Base-by-base conservation (phyloP, 2,797 vertebrate genomes). In the Diplodus puntazzo region DNA sequence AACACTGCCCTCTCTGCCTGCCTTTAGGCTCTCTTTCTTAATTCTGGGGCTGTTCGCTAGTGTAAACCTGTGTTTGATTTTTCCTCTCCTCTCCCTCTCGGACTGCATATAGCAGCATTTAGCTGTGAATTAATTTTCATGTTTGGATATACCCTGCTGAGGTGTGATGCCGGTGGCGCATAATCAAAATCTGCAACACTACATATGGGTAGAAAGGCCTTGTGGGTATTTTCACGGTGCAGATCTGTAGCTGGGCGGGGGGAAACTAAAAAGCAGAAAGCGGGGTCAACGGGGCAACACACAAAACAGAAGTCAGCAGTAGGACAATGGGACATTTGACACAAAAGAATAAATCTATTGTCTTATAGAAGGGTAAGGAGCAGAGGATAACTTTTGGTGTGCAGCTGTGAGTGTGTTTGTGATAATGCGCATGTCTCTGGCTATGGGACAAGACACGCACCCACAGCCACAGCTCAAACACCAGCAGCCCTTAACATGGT, bases 71-170 rank as follows among this genome's bases (percentile, higher is more conserved):
- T 89, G 80, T 90, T 94, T 94, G 88, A 90, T 92, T 94, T 89
- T 71, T 85, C 77, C 83, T 82, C 89, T 79, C 63, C 65, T 75
- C 82, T 84, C 81, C 79, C 80, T 88, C 80, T 88, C 73, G 10
- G 85, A 86, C 93, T 92, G 92, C 91, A 94, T 93, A 94, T 92
- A 94, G 92, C 90, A 94, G 92, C 91, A 94, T 95, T 95, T 95
- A 95, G 87, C 93, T 90, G 91, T 88, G 92, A 95, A 95, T 95
- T 94, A 88, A 95, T 95, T 95, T 96, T 94, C 93, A 89, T 92
- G 93, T 95, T 95, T 94, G 90, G 91, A 94, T 92, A 90, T 90
- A 93, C 89, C 94, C 94, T 93, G 94, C 95, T 95, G 95, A 89
- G 95, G 93, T 91, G 93, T 73, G 91, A 93, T 94, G 92, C 91